Evolutionary conservation across 2,888 invertebrate species (phyloP), one percentile per base, ranked within the genome.

Genomic region (Cepaea hortensis): DNA sequence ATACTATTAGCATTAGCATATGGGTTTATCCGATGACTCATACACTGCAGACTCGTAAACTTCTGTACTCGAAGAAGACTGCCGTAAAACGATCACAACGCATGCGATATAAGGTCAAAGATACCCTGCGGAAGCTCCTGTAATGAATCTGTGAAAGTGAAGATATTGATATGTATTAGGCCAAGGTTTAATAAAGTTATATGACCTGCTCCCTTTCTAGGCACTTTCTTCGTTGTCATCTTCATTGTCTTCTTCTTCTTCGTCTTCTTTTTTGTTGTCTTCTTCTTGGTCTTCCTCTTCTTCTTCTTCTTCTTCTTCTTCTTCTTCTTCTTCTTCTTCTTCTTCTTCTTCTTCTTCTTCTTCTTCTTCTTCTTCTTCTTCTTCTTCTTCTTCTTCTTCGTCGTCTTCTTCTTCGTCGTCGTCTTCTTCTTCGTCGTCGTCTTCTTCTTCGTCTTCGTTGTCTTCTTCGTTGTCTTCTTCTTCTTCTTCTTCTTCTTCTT

Each of bases 261-360:
- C 72, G 3, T 23, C n/a, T 35, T 72, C 72, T 72, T 35, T 72
- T 23, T 72, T 23, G 4, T 72, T 23, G 4, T 35, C 35, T 35
- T 35, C 68, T 68, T 15, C 68, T 1, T 68, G 4, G 11, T 68
- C 20, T 20, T 68, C 68, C 13, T 68, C 13, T 68, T 68, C 68
- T 68, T 68, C 68, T 68, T 68, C 68, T 23, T 62, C n/a, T 62
- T 23, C n/a, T 20, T 35, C 61, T 62, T 35, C 35, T 46, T 15
- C 23, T 23, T 48, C 62, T 62, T n/a, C 55, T 68, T 68, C 68
- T 68, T 68, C 68, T 68, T 68, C 68, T 68, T 68, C 68, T 68
- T 68, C n/a, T 68, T 68, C 68, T 68, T 68, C 68, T 68, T 68
- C 68, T 68, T 68, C 68, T 68, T 68, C 68, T 68, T 68, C 68